Base-by-base conservation (phyloP, 2,113 vertebrate species). In the Podiceps cristatus region DNA sequence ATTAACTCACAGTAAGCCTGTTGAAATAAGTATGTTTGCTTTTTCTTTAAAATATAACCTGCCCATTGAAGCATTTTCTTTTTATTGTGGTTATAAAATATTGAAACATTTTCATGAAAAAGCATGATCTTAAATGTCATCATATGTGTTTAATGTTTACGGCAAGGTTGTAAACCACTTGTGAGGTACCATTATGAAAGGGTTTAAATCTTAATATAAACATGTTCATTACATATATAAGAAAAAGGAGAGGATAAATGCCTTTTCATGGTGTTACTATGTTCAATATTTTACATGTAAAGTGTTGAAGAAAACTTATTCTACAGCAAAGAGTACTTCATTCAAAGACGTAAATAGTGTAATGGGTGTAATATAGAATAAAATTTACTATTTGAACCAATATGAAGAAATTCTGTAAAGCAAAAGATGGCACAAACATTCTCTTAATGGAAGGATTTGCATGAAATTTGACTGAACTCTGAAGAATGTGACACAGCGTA, bases 21-120 rank as follows among this genome's bases (percentile, higher is more conserved):
- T 96, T 96, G 79, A 96, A 97, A 93, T 94, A 84, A 81, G n/a
- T 84, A 7, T 89, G 25, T 96, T 96, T 96, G 45, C 83, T 93
- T 97, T 95, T 96, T 80, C 73, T 95, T 86, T 93, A 80, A 87
- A 95, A 95, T 56, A 83, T 44, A 90, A 69, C 49, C 40, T 9
- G 5, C 78, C 55, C 23, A 47, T 64, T 92, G 79, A 81, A 75
- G 18, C 60, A n/a, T 95, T 96, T 95, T 95, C 52, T 91, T 88
- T 96, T 69, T 89, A 62, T 76, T 84, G 18, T 86, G 66, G 37
- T 66, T 95, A 33, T 94, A 96, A 95, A 87, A 64, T 92, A 90
- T 96, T 96, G n/a, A 74, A 97, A 72, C 29, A 66, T 94, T 96
- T 98, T 97, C 12, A 33, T 59, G 69, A 90, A 93, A 88, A 93